Evolutionary conservation across 2,797 vertebrate species (phyloP).

Genomic region (Cynopterus sphinx): DNA sequence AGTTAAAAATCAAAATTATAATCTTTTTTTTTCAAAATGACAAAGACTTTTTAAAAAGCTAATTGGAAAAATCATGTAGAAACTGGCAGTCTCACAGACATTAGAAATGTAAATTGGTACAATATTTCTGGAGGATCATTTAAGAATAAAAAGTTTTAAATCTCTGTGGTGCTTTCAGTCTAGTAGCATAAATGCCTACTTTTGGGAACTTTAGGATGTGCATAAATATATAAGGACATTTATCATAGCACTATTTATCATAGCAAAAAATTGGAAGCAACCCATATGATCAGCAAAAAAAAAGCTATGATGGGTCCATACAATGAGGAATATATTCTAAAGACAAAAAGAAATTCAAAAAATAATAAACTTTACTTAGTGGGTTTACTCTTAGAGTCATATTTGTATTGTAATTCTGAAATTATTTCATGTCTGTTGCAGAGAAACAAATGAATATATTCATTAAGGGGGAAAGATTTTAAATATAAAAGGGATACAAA

Average conservation of each 20-base stretch:
- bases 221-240: not conserved
- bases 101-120: constrained; percentile 24
- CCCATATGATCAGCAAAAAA: not conserved
- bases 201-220: not conserved
- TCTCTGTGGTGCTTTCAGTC: constrained; percentile 34
- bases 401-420: constrained; percentile 42
- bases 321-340: not conserved
- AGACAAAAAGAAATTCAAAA: not conserved
- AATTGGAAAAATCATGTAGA: not conserved
- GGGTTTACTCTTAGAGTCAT: constrained; percentile 28
- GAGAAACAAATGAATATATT: not conserved
- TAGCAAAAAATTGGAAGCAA: not conserved
- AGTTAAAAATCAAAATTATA: constrained; percentile 23
- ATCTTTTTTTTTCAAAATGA: not conserved
- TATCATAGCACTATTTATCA: not conserved
- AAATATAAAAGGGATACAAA: constrained; percentile 1
- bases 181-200: constrained; percentile 41
- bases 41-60: not conserved
- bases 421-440: constrained; percentile 35
- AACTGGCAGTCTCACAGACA: not conserved
- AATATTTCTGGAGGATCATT: constrained; percentile 10
- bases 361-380: not conserved
- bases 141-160: constrained; percentile 30
- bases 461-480: constrained; percentile 28
- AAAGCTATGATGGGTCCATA: not conserved